Base-by-base conservation (phyloP, 30 jellyfish, hydroid and myxozoan species). In the Turritopsis rubra region DNA sequence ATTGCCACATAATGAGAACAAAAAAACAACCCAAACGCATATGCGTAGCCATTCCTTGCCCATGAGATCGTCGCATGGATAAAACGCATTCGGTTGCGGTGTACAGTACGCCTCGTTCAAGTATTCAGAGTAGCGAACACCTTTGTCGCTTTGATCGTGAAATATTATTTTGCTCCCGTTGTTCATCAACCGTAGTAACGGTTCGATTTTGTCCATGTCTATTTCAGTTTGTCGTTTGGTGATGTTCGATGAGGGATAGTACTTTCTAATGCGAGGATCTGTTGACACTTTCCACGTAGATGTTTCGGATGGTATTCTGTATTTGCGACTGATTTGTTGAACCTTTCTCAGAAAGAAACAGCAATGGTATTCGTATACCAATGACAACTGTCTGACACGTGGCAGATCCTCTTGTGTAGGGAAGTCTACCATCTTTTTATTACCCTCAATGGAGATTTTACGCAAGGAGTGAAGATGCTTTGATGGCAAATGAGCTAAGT, bases 41-140 rank as follows among this genome's bases (percentile, higher is more conserved):
- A 88, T 81, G 8, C 99, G 96, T 16, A 93, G 95, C 99, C 99
- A 93, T 68, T 93, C 89, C 30, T 85, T 81, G 9, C 97, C 82
- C 96, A 93, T 87, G 71, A 93, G 91, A 71, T 93, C 96, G 53
- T 93, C 99, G 74, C 99, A 93, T 53, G 99, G 99, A 66, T 93
- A 93, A 73, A 93, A 93, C n/a, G 68, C 99, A 75, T 93, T 85
- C 16, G 99, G 99, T 21, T 77, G 53, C 21, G 99, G 99, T 8
- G 75, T 79, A 72, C 99, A 93, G 41, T 84, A 66, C 21, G 88
- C 53, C 26, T 82, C 86, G 25, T 27, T 77, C 26, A 60, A 16
- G 75, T 80, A 28, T 65, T 52, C 29, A 73, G 75, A 17, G 16
- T 27, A 28, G 72, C 82, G 52, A 26, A 65, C 27, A 28, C 86